Evolutionary conservation across 1,140 invertebrate genomes (phyloP), one percentile per base, ranked within the genome.

Genomic region (Drosophila serrata): DNA sequence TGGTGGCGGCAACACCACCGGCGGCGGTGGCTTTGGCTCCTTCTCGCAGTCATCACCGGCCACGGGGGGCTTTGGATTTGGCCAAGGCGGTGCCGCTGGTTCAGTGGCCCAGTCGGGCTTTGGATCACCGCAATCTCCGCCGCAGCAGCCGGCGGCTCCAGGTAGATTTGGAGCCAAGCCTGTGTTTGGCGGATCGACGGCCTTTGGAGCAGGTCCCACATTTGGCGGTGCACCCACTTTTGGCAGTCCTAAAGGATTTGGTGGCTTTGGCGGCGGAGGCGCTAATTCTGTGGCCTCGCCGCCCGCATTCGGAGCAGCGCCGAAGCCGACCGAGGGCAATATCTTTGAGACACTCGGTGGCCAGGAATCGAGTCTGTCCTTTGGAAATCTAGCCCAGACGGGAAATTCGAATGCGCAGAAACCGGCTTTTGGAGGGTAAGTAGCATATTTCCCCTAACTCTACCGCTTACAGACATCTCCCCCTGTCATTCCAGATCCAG

Each of bases 311-410:
- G 93, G 91, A 8, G 58, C 79, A 19, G 29, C 85, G 5, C 12
- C 77, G 3, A 80, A 81, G 33, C 85, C 91, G n/a, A 79, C 92
- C n/a, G 92, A 93, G 53, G 93, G 88, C 74, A 85, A 93, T 19
- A 93, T 93, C 6, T 95, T 95, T 92, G 94, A 94, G 64, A 94
- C 93, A 63, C 79, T 95, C 24, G 94, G 94, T 7, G 93, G 92
- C 46, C 93, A 94, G 62, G 93, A 93, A 48, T 94, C 94, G 7
- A 91, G 91, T 0, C 55, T 95, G 9, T 93, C 94, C 11, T 95
- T 95, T 84, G 94, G 94, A 3, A 94, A 94, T 84, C 81, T 95
- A 46, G 94, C 94, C 7, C 94, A 94, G 69, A 92, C 94, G 37
- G 81, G 91, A 29, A 86, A 81, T 19, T 56, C 90, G 6, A 82